Conservation (phyloP, 2,888 invertebrate genomes). For the Leptopilina drosophilae region DNA sequence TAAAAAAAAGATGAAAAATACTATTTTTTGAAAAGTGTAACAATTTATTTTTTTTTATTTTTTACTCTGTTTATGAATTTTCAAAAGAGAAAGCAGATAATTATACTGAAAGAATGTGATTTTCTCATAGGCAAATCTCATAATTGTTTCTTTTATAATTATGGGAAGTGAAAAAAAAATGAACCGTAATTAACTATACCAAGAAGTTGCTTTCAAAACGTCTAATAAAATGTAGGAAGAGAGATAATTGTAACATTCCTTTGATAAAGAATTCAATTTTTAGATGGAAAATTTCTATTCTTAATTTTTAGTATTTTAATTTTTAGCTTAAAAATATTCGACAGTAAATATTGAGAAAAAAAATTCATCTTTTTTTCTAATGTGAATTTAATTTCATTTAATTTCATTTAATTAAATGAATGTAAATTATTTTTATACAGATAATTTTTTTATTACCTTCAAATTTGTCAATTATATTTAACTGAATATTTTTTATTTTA, state of each 20-base stretch:
- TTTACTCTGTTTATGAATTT: neutral
- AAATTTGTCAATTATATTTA: neutral
- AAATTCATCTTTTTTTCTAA: too few relatives aligned
- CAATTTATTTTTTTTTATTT: neutral
- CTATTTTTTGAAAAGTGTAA: neutral
- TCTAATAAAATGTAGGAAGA: too few relatives aligned
- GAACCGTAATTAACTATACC: neutral
- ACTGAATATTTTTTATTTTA: neutral
- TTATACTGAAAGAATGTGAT: too few relatives aligned
- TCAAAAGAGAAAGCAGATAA: too few relatives aligned
- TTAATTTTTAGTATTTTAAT: too few relatives aligned
- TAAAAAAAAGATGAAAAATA: slow-evolving; percentile 1
- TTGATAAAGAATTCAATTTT: neutral
- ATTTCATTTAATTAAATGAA: too few relatives aligned
- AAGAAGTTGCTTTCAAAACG: too few relatives aligned
- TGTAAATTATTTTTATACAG: too few relatives aligned
- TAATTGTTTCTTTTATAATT: neutral
- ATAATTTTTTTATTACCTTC: too few relatives aligned
- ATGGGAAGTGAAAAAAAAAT: neutral
- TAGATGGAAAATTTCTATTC: neutral
- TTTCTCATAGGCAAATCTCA: neutral
- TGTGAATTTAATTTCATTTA: too few relatives aligned
- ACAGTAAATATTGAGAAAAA: too few relatives aligned
- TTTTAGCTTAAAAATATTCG: too few relatives aligned
- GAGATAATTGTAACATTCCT: neutral